Conservation (phyloP, 2,888 invertebrate genomes). For the Drosophila mulleri region DNA sequence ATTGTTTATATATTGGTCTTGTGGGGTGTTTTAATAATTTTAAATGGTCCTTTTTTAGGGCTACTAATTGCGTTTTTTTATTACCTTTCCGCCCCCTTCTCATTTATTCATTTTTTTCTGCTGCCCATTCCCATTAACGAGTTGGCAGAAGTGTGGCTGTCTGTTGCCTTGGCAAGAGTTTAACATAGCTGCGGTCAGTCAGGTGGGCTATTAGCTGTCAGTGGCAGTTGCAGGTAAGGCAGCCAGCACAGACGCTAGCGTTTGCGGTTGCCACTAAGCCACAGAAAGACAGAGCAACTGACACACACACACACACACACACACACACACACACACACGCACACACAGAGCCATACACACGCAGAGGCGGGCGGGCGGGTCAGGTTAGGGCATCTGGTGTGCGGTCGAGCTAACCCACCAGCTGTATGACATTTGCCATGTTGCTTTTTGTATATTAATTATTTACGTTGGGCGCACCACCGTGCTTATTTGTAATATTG, state of each 20-base stretch:
- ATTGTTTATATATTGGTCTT: conserved; percentile 22
- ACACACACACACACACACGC: conserved; percentile 1
- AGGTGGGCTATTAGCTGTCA: conserved; percentile 64
- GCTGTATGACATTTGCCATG: conserved; percentile 45
- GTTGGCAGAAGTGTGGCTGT: conserved; percentile 20
- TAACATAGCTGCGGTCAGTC: conserved; percentile 33
- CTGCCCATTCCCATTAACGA: conserved; percentile 16
- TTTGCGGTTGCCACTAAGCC: conserved; percentile 63
- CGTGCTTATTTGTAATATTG: conserved; percentile 64
- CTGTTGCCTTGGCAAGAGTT: conserved; percentile 12
- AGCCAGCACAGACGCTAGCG: conserved; percentile 36
- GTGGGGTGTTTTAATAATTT: conserved; percentile 56
- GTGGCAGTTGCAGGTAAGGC: conserved; percentile 53
- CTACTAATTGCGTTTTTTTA: conserved; percentile 36
- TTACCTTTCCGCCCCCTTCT: neutral
- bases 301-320: conserved; percentile 1
- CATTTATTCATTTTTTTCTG: neutral
- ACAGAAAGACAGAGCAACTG: conserved; percentile 19
- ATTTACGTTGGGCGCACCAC: conserved; percentile 53
- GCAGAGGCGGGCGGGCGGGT: neutral
- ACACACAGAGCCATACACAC: no score
- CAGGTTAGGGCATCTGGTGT: conserved; percentile 7
- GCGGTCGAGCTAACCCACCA: conserved; percentile 40
- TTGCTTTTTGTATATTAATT: conserved; percentile 67
- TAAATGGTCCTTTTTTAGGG: conserved; percentile 28